Evolutionary conservation across 2,888 invertebrate genomes (phyloP).

Genomic region (Adela reaumurella): DNA sequence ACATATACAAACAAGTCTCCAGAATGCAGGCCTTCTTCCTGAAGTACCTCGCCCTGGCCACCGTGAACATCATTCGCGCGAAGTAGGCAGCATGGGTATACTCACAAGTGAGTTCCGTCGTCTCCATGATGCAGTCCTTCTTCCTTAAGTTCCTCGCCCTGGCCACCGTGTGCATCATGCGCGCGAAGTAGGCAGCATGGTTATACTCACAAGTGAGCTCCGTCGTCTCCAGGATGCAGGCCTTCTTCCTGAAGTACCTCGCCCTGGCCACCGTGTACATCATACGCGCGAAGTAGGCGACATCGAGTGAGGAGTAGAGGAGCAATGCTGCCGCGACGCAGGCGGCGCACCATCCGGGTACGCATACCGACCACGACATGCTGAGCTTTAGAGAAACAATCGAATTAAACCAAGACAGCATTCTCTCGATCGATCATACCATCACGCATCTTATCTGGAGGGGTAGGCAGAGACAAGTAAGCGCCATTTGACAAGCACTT

Average conservation of each 20-base stretch:
- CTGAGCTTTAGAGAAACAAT: background rate
- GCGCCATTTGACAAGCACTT: too few relatives aligned
- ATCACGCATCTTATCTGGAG: too few relatives aligned
- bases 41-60: constrained; percentile 63
- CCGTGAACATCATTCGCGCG: constrained; percentile 62
- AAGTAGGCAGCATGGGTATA: constrained; percentile 70
- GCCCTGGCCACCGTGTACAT: constrained; percentile 63
- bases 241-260: constrained; percentile 63
- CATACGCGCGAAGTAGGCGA: constrained; percentile 69
- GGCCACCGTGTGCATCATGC: constrained; percentile 64
- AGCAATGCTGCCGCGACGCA: constrained; percentile 43
- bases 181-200: constrained; percentile 69
- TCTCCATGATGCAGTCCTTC: constrained; percentile 64
- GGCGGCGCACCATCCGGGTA: constrained; percentile 44
- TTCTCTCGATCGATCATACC: too few relatives aligned
- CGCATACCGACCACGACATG: constrained; percentile 40
- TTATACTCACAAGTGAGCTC: constrained; percentile 60
- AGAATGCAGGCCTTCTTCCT: constrained; percentile 65
- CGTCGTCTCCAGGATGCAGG: constrained; percentile 65
- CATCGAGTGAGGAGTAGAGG: constrained; percentile 61
- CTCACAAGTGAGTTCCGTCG: constrained; percentile 63
- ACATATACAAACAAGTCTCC: too few relatives aligned
- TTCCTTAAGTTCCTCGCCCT: constrained; percentile 65
- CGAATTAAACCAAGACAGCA: too few relatives aligned
- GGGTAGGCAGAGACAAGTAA: too few relatives aligned